Evolutionary conservation across 2,888 invertebrate genomes (phyloP), one percentile per base, ranked within the genome.

Genomic region (Agriopis leucophaearia): DNA sequence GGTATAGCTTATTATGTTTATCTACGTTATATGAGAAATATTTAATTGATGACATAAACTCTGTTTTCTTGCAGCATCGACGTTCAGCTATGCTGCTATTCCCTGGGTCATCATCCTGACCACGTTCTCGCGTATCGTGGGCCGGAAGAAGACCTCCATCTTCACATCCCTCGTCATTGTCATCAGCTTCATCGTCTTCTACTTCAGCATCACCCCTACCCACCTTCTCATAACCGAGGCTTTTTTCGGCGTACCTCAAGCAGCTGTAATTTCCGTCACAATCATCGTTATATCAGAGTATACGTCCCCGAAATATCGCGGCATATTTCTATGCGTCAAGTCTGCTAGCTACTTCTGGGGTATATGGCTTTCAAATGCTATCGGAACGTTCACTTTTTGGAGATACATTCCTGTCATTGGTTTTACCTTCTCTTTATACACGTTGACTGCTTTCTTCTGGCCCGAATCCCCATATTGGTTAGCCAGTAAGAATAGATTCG

Each of bases 101-200:
- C 47, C 47, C 10, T 48, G 47, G 47, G 16, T 16, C 1, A 2
- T 48, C 16, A 48, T 48, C 16, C 47, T 48, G 10, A 16, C 27
- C 27, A 27, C 27, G 9, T 48, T 8, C 10, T 15, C 7, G 8
- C 8, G 47, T 10, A 6, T 16, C 16, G 10, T 16, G 18, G 47
- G 47, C 16, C 16, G 47, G 8, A 48, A 16, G 47, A 48, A 48
- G n/a, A 48, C 47, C 16, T 48, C 47, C 9, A 48, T 48, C 47
- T 48, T 48, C 16, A 16, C 9, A 9, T 48, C 47, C 18, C 8
- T 48, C 7, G 47, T 3, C 9, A 16, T 18, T 10, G 16, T 48
- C 8, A 10, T 48, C 16, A 4, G 16, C 10, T 16, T 16, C 16
- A 48, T 48, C 18, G 15, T 16, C 1, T 48, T 16, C 16, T 48